Conservation (phyloP, 1,140 invertebrate genomes). For the Hylaeus anthracinus region DNA sequence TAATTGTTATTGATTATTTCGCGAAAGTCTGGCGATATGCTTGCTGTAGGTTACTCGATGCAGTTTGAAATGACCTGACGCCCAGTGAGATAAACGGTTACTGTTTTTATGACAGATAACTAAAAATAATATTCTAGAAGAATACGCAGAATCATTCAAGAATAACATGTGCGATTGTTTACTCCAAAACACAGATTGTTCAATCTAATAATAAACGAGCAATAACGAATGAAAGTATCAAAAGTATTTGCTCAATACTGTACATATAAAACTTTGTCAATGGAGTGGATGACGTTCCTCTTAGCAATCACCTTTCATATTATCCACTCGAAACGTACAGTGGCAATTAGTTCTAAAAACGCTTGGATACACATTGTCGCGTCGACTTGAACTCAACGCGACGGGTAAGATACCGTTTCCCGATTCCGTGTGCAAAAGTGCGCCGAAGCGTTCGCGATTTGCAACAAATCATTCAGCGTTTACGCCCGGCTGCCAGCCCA, state of each 20-base stretch:
- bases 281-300: no score
- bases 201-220: no score
- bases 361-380: no score
- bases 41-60: neutral
- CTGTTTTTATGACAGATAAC: no score
- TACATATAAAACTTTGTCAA: no score
- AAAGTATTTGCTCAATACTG: no score
- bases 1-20: constrained; percentile 39
- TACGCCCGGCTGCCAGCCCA: constrained; percentile 67
- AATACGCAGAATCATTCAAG: no score
- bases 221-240: no score
- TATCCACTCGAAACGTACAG: neutral
- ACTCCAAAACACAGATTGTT: no score
- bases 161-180: no score
- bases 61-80: neutral
- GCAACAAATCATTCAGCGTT: constrained; percentile 75
- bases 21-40: neutral
- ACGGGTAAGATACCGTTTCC: neutral
- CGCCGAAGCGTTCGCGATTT: constrained; percentile 68
- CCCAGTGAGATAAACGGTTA: no score
- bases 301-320: neutral
- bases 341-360: constrained; percentile 1
- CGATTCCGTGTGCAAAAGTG: constrained; percentile 22
- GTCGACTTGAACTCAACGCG: neutral
- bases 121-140: no score